Conservation (phyloP, 2,888 invertebrate species). For the Campaea margaritaria region DNA sequence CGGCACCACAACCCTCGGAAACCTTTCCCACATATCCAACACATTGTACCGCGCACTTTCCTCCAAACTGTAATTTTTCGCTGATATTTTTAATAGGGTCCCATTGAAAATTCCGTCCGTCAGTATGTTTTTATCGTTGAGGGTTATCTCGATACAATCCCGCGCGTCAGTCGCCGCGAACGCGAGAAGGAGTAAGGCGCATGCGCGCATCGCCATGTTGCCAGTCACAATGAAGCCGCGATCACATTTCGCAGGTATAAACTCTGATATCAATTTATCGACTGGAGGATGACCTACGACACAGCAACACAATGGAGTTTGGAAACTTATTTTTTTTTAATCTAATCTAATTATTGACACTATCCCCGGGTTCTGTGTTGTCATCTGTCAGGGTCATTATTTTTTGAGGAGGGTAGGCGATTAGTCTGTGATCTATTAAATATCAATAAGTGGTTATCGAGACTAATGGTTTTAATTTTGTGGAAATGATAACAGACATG, state of each 20-base stretch:
- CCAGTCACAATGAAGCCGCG: constrained; percentile 63
- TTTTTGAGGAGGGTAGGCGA: constrained; percentile 11
- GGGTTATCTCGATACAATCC: constrained; percentile 77
- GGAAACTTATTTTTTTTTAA: constrained; percentile 32
- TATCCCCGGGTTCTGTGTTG: neutral
- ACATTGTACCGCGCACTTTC: constrained; percentile 63
- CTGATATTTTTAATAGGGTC: constrained; percentile 63
- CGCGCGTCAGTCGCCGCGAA: constrained; percentile 60
- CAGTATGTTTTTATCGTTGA: constrained; percentile 63
- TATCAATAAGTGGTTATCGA: constrained; percentile 15
- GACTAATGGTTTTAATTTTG: constrained; percentile 6
- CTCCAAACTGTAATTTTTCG: constrained; percentile 63
- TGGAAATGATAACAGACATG: neutral
- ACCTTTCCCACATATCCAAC: constrained; percentile 70
- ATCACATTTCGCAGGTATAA: constrained; percentile 54
- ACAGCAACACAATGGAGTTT: constrained; percentile 55
- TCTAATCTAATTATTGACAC: constrained; percentile 9
- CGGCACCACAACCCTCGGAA: constrained; percentile 78
- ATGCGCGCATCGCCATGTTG: constrained; percentile 78
- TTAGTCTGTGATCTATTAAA: constrained; percentile 16
- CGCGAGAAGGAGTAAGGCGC: constrained; percentile 61
- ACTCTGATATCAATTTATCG: constrained; percentile 40
- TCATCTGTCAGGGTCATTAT: constrained; percentile 10
- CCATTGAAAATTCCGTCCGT: constrained; percentile 67
- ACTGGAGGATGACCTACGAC: constrained; percentile 39